Evolutionary conservation across 2,797 vertebrate species (phyloP).

Genomic region (Prunella strophiata): DNA sequence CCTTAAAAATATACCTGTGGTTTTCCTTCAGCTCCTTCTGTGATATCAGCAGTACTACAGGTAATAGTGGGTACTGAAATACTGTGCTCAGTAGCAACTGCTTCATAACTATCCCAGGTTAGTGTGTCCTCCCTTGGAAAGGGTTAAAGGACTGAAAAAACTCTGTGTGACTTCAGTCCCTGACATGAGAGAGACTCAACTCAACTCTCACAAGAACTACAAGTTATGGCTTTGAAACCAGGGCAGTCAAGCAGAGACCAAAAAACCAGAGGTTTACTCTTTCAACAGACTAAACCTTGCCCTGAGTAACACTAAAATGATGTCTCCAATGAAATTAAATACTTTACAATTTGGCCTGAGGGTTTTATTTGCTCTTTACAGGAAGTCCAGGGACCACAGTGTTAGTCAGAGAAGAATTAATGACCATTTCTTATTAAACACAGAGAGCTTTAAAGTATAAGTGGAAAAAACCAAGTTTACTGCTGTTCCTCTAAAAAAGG

Average conservation of each 20-base stretch:
- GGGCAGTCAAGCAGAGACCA: not conserved
- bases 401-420: slow-evolving; percentile 56
- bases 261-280: not conserved
- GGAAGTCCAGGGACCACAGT: slow-evolving; percentile 52
- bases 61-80: not conserved
- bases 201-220: not conserved
- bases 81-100: not conserved
- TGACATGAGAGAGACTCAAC: not conserved
- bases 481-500: slow-evolving; percentile 2
- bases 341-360: slow-evolving; percentile 52
- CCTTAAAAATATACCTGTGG: not conserved
- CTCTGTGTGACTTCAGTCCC: not conserved
- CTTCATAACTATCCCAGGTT: not conserved
- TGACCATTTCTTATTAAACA: slow-evolving; percentile 53
- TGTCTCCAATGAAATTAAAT: slow-evolving; percentile 57
- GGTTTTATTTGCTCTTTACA: slow-evolving; percentile 47
- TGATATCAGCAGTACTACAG: not conserved
- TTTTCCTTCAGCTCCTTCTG: not conserved
- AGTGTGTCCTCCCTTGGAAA: not conserved
- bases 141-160: not conserved
- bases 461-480: slow-evolving; percentile 7
- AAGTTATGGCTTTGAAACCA: not conserved
- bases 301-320: slow-evolving; percentile 22
- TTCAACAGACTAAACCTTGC: slow-evolving; percentile 4
- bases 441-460: slow-evolving; percentile 31